Conservation (phyloP, 1,140 invertebrate genomes). For the Lordiphosa clarofinis region DNA sequence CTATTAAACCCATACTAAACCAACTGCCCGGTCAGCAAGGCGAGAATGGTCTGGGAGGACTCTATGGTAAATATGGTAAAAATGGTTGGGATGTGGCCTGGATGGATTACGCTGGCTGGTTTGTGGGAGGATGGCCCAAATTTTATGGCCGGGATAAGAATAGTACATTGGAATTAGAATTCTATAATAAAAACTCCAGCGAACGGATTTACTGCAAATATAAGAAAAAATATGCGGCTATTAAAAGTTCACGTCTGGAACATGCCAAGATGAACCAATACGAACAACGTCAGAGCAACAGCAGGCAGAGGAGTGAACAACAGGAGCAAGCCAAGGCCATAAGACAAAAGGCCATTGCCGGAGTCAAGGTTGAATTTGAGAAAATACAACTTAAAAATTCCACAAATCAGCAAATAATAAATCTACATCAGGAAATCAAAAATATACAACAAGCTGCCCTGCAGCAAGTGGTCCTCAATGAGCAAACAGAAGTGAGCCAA, state of each 20-base stretch:
- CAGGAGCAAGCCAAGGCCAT: constrained; percentile 4
- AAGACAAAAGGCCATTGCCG: constrained; percentile 1
- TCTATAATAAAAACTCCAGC: not conserved
- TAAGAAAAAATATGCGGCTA: not conserved
- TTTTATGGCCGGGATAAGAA: constrained; percentile 7
- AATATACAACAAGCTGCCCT: not conserved
- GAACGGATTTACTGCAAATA: not conserved
- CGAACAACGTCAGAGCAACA: constrained; percentile 4
- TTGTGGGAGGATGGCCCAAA: not conserved
- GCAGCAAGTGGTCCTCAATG: not conserved
- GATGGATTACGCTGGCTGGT: not conserved
- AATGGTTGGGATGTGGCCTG: constrained; percentile 17
- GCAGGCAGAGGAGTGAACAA: not conserved
- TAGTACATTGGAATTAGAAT: constrained; percentile 1
- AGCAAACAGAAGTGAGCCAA: not conserved
- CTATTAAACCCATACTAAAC: not conserved
- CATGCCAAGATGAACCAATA: constrained; percentile 3
- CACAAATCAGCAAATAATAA: not conserved
- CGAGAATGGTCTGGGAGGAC: constrained; percentile 1
- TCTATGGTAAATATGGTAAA: constrained; percentile 7
- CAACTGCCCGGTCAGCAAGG: constrained; percentile 1
- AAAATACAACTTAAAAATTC: not conserved
- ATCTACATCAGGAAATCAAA: not conserved
- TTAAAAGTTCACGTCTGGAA: not conserved
- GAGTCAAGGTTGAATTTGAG: not conserved